These are phyloP conservation scores for Mionectes olivaceus DNA, from an alignment of 2,797 vertebrate species.

Conservation along the genomic window DNA sequence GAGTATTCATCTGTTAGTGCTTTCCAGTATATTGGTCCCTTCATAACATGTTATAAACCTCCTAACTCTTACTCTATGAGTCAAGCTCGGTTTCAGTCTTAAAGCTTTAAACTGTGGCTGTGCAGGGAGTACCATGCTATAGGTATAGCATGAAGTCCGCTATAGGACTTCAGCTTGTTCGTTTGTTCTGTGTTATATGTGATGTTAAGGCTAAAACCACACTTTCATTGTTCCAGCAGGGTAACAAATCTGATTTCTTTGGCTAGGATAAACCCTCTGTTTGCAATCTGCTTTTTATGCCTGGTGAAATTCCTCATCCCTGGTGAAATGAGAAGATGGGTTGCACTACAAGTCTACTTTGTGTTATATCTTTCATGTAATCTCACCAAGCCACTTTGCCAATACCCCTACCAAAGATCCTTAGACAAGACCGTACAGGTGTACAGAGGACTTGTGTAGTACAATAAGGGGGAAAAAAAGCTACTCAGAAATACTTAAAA, in stretches of 20 bases:
- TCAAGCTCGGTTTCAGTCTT: background rate
- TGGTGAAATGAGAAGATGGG: background rate
- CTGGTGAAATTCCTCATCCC: background rate
- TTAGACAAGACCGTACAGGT: background rate
- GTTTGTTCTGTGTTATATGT: background rate
- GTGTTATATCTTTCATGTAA: accelerated
- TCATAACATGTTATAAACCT: accelerated
- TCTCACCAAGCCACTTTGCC: background rate
- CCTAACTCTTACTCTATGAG: background rate
- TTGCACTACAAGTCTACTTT: accelerated
- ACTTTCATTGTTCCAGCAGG: background rate
- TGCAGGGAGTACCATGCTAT: background rate
- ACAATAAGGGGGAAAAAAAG: background rate
- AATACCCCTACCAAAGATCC: background rate
- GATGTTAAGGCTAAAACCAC: background rate
- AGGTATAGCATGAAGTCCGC: background rate
- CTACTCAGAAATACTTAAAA: background rate
- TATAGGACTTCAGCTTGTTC: background rate
- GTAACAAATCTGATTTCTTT: background rate
- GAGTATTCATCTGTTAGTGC: background rate
- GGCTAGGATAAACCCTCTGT: background rate
- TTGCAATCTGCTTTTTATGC: background rate
- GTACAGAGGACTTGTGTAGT: background rate
- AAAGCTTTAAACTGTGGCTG: background rate
- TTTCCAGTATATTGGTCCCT: background rate